Percentiles rank a stretch among this genome's conserved stretches.
These are phyloP conservation scores for Eurytoma adleriae DNA, from an alignment of 2,888 invertebrate genomes.

Conservation along the genomic window DNA sequence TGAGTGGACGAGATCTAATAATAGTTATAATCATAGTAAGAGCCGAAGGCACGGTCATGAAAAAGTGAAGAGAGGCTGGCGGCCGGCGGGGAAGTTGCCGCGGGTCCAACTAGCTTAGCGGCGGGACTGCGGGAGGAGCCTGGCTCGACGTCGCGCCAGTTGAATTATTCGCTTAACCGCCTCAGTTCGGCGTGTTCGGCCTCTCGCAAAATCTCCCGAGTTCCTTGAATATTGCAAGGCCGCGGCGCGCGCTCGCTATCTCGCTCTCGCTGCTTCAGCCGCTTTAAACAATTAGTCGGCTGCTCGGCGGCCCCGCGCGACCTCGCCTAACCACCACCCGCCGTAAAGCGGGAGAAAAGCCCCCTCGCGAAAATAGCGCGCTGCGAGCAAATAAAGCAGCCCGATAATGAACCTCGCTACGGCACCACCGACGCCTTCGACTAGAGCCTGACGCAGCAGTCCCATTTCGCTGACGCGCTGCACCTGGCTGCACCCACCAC, in stretches of 20 bases:
- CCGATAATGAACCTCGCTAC: background rate
- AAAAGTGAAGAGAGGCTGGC: background rate
- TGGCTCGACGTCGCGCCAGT: conserved; percentile 6
- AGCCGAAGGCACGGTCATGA: background rate
- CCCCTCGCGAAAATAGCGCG: background rate
- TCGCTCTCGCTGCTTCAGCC: background rate
- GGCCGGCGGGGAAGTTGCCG: too few relatives aligned
- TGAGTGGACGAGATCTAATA: background rate
- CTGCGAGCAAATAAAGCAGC: conserved; percentile 7
- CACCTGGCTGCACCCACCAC: background rate
- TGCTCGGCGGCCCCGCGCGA: background rate
- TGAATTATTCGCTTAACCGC: conserved; percentile 37
- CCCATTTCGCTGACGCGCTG: background rate
- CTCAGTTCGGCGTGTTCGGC: conserved; percentile 8
- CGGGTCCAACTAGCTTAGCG: too few relatives aligned
- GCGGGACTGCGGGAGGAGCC: too few relatives aligned
- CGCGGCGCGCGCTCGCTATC: background rate
- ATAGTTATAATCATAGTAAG: background rate
- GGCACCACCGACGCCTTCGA: background rate
- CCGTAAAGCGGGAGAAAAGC: background rate
- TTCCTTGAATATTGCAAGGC: conserved; percentile 36
- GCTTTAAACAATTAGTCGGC: conserved; percentile 34
- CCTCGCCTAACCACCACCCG: background rate
- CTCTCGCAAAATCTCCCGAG: conserved; percentile 28
- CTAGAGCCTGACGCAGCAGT: background rate